phyloP scores from a whole-genome alignment of 2,797 vertebrate genomes.

The Acanthurus leucopareius region DNA sequence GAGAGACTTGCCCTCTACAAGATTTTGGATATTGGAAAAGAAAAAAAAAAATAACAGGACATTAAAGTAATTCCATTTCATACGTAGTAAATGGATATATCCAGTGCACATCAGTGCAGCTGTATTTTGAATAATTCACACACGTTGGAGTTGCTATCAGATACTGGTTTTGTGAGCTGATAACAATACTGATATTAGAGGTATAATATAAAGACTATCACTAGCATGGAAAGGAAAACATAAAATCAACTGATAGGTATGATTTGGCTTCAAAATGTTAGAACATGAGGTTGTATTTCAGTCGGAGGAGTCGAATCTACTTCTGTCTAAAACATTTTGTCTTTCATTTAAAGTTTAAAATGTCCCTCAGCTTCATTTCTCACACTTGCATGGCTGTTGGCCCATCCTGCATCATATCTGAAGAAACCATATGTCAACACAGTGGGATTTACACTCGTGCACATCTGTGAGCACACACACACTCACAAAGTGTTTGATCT shows the following conservation, averaged over 20 bases:
- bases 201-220: too few species aligned
- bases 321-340: background rate
- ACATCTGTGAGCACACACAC: conserved; percentile 41
- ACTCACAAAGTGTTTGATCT: conserved; percentile 53
- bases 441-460: conserved; percentile 23
- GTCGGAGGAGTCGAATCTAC: background rate
- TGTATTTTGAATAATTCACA: conserved; percentile 14
- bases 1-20: conserved; percentile 18
- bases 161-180: background rate
- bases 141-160: background rate
- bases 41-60: background rate
- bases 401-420: conserved; percentile 40
- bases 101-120: conserved; percentile 9
- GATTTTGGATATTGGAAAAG: conserved; percentile 27
- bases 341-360: conserved; percentile 10
- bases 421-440: conserved; percentile 49
- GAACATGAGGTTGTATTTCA: background rate
- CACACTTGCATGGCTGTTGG: conserved; percentile 13
- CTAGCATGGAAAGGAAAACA: background rate
- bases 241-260: background rate
- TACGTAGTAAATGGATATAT: conserved; percentile 30
- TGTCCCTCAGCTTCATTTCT: conserved; percentile 7
- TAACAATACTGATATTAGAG: background rate
- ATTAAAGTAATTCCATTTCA: conserved; percentile 30
- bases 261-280: background rate